A percentile compares a stretch with the other conserved stretches of the same genome.
Evolutionary conservation across 64 coral and sea anemone species (phyloP).

Genomic region (Stichodactyla helianthus): DNA sequence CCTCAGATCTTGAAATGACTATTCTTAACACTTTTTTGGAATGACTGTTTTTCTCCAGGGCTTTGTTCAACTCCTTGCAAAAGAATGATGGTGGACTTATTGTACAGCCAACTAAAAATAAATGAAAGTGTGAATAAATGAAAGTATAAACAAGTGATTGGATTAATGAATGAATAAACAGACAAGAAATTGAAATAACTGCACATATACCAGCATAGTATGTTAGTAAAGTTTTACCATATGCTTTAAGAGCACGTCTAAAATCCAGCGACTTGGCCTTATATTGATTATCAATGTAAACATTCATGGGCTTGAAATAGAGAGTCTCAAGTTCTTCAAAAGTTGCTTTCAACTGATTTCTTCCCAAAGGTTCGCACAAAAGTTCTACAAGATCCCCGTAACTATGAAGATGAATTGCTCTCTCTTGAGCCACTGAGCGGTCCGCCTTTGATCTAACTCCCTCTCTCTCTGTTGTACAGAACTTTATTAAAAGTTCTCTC

Average conservation of each 20-base stretch:
- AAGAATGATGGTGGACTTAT: slow-evolving; percentile 71
- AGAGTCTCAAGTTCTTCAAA: slow-evolving; percentile 33
- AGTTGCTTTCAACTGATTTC: slow-evolving; percentile 57
- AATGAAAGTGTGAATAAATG: neutral
- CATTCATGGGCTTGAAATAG: slow-evolving; percentile 13
- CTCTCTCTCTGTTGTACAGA: slow-evolving; percentile 15
- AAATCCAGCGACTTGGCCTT: neutral
- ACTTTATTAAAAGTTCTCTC: slow-evolving; percentile 19
- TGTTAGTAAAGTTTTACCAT: slow-evolving; percentile 20
- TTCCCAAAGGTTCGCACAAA: slow-evolving; percentile 31
- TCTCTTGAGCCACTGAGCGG: slow-evolving; percentile 31
- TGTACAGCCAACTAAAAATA: slow-evolving; percentile 47
- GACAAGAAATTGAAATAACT: no score
- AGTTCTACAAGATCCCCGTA: slow-evolving; percentile 31
- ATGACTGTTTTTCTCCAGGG: slow-evolving; percentile 25
- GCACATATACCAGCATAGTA: no score
- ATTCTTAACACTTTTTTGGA: slow-evolving; percentile 49
- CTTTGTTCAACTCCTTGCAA: slow-evolving; percentile 52
- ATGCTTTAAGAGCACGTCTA: slow-evolving; percentile 32
- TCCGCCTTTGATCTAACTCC: slow-evolving; percentile 34
- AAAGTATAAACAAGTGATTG: neutral
- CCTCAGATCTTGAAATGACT: slow-evolving; percentile 74
- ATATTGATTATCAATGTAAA: slow-evolving; percentile 47
- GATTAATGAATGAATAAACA: no score
- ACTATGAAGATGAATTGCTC: slow-evolving; percentile 25